Base-by-base conservation (phyloP, 2,888 invertebrate species). In the Tipula unca region DNA sequence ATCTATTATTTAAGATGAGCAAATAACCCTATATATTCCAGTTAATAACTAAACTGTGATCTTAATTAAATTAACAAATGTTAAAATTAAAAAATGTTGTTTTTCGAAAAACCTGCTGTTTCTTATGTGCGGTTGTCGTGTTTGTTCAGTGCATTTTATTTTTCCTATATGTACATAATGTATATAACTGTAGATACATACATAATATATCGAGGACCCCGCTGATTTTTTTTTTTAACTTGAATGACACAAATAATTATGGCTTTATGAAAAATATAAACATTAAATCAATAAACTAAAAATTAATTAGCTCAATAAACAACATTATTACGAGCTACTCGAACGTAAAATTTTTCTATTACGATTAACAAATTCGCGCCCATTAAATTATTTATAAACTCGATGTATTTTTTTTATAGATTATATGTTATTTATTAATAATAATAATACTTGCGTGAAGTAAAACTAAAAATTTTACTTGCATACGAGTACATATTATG, bases 1-100 rank as follows among this genome's bases (percentile, higher is more conserved):
- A 32, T 10, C 1, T 20, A 69, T 69, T 69, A 25, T 25, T 25
- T 69, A 25, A 25, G 25, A 25, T n/a, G 25, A 69, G 25, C 69
- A 25, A 69, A 69, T 69, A 69, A 25, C 13, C 25, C 69, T 20
- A 3, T 69, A 25, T 25, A 48, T 48, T 17, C 25, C 25, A 17
- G 10, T 69, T n/a, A 25, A 69, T 10, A 13, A 25, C 69, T 69
- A 69, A 69, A 69, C 69, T 69, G 25, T 69, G 69, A 69, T 69
- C 69, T 69, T 69, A 69, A 69, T 69, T 69, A 69, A 69, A 69
- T 69, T 69, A 54, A 69, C 69, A 69, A 69, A 69, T 69, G 69
- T 69, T 10, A 8, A 69, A 48, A 17, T 6, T 48, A 17, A 48
- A 48, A 48, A 69, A 69, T 69, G 69, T 69, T 25, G 2, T 25